Evolutionary conservation across 1,140 invertebrate genomes (phyloP).

Genomic region (Eciton burchellii): DNA sequence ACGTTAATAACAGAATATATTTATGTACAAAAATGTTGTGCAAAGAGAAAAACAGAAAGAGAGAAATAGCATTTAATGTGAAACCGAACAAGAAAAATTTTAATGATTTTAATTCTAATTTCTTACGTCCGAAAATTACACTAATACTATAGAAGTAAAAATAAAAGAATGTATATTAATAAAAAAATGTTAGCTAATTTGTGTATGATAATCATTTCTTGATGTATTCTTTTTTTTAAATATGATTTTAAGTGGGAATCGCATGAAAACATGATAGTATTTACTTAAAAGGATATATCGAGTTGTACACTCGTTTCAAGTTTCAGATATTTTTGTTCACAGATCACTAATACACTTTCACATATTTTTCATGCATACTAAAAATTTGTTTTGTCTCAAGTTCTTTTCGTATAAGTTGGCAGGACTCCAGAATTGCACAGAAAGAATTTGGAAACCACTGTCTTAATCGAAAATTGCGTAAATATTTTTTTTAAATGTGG

Average conservation of each 20-base stretch:
- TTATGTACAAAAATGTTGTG: constrained; percentile 64
- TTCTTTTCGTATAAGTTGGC: constrained; percentile 30
- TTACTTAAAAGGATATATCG: not conserved
- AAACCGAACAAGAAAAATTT: constrained; percentile 27
- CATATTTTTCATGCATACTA: not conserved
- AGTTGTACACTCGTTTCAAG: not conserved
- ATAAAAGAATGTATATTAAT: constrained; percentile 47
- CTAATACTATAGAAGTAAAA: constrained; percentile 16
- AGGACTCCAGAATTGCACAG: not conserved
- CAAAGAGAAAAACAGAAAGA: constrained; percentile 59
- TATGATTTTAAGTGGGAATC: not conserved
- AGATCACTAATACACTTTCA: not conserved
- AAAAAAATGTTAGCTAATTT: constrained; percentile 38
- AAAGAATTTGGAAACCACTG: not conserved
- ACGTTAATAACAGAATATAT: constrained; percentile 52
- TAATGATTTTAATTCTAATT: constrained; percentile 51
- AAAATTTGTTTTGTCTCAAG: not conserved
- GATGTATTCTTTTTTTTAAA: not conserved
- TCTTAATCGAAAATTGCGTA: not conserved
- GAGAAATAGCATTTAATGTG: constrained; percentile 48
- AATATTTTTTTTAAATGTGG: not conserved
- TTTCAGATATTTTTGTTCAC: constrained; percentile 6
- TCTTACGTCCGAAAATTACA: not conserved
- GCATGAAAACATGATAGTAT: not conserved
- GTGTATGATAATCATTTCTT: not conserved